Conservation (phyloP, 37 sponge, comb jelly and placozoan species). For the Agelas oroides region DNA sequence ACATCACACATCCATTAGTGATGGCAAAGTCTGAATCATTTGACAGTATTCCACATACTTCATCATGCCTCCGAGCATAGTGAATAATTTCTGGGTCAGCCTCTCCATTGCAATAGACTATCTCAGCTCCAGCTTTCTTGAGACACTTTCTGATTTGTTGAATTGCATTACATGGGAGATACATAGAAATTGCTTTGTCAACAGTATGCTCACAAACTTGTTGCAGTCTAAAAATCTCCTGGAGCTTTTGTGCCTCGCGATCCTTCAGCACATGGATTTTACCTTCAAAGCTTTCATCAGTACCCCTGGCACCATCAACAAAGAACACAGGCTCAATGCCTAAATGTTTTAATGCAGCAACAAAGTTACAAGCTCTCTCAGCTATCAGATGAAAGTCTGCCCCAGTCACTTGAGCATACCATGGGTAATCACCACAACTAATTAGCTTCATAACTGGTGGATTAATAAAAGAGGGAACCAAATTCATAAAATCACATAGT, state of each 20-base stretch:
- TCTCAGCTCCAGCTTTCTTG: neutral
- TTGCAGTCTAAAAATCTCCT: too few species aligned
- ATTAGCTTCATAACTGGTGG: neutral
- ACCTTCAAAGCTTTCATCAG: neutral
- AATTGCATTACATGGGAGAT: too few species aligned
- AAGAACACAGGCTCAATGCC: slow-evolving; percentile 62
- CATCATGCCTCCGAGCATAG: slow-evolving; percentile 4
- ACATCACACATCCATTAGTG: neutral
- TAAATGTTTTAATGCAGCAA: slow-evolving; percentile 23
- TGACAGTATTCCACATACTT: slow-evolving; percentile 52
- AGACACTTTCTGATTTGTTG: too few species aligned
- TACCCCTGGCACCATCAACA: slow-evolving; percentile 8
- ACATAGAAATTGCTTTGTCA: too few species aligned
- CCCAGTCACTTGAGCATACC: slow-evolving; percentile 29
- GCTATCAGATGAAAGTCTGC: slow-evolving; percentile 12
- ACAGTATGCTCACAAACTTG: too few species aligned
- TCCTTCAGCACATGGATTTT: neutral
- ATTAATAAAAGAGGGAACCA: neutral
- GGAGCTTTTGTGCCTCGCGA: too few species aligned
- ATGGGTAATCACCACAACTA: too few species aligned
- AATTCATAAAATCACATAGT: neutral
- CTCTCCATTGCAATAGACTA: slow-evolving; percentile 38
- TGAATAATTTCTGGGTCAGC: slow-evolving; percentile 18
- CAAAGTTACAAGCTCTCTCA: slow-evolving; percentile 13
- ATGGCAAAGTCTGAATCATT: slow-evolving; percentile 49